Evolutionary conservation across 2,113 vertebrate species (phyloP).

Genomic region (Canis aureus): DNA sequence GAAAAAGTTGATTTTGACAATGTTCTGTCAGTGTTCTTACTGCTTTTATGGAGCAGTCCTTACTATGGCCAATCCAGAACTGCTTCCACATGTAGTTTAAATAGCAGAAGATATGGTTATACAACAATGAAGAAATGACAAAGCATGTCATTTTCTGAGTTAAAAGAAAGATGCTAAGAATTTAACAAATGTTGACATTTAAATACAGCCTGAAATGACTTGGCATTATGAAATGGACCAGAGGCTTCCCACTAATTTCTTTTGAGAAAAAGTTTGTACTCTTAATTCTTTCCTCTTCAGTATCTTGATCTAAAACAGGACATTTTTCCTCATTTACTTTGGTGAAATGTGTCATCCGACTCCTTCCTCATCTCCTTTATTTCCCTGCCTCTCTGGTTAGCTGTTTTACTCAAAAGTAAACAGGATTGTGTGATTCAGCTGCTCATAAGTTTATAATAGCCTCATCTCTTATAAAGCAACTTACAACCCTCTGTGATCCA

Average conservation of each 20-base stretch:
- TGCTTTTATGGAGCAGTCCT: not conserved
- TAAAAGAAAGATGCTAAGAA: slow-evolving; percentile 1
- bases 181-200: slow-evolving; percentile 6
- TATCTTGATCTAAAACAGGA: not conserved
- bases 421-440: not conserved
- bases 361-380: not conserved
- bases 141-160: not conserved
- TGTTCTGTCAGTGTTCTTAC: not conserved
- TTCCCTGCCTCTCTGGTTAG: not conserved
- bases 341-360: not conserved
- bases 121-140: not conserved
- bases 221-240: not conserved
- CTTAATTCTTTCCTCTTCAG: not conserved
- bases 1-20: slow-evolving; percentile 14
- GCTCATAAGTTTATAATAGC: not conserved
- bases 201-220: slow-evolving; percentile 29
- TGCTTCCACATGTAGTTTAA: slow-evolving; percentile 23
- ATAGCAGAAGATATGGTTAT: not conserved
- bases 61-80: not conserved
- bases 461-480: not conserved
- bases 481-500: not conserved
- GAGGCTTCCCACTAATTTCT: not conserved
- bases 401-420: not conserved
- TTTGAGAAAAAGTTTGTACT: not conserved
- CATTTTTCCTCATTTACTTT: not conserved